A percentile compares a stretch with the other conserved stretches of the same genome.
These are phyloP conservation scores for Dryococelus australis DNA, from an alignment of 2,888 invertebrate species.

Conservation along the genomic window DNA sequence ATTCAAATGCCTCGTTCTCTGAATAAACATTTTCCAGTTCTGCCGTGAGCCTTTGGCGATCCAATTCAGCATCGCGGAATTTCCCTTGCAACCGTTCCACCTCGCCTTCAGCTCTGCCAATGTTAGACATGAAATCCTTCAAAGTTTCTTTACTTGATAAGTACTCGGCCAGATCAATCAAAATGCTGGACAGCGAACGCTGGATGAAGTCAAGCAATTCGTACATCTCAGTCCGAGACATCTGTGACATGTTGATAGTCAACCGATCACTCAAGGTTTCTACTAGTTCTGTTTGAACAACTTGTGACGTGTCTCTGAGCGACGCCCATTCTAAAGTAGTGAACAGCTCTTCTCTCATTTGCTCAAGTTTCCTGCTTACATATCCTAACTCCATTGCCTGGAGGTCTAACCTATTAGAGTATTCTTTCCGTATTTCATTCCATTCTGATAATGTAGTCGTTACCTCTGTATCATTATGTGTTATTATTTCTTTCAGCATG, in stretches of 20 bases:
- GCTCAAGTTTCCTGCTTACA: not conserved
- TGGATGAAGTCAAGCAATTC: not conserved
- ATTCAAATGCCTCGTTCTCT: not conserved
- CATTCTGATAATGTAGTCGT: not conserved
- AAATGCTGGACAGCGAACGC: not conserved
- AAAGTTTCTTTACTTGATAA: not conserved
- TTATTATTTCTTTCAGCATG: not conserved
- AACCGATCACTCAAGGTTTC: not conserved
- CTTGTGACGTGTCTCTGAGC: not conserved
- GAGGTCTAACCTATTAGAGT: not conserved
- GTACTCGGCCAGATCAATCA: not conserved
- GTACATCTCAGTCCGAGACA: not conserved
- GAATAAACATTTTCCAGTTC: not conserved
- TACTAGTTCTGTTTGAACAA: not conserved
- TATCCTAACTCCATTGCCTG: not conserved
- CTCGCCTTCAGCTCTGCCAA: not conserved
- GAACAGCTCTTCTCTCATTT: not conserved
- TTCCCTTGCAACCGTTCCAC: not conserved
- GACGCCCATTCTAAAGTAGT: not conserved
- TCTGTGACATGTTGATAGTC: not conserved
- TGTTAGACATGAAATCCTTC: not conserved
- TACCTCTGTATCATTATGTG: not conserved
- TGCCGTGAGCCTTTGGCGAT: no score
- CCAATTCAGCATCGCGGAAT: not conserved
- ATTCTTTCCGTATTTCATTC: not conserved